Percentiles rank a stretch among this genome's conserved stretches.
phyloP scores from a whole-genome alignment of 1,140 invertebrate genomes.

The Hyphantria cunea region DNA sequence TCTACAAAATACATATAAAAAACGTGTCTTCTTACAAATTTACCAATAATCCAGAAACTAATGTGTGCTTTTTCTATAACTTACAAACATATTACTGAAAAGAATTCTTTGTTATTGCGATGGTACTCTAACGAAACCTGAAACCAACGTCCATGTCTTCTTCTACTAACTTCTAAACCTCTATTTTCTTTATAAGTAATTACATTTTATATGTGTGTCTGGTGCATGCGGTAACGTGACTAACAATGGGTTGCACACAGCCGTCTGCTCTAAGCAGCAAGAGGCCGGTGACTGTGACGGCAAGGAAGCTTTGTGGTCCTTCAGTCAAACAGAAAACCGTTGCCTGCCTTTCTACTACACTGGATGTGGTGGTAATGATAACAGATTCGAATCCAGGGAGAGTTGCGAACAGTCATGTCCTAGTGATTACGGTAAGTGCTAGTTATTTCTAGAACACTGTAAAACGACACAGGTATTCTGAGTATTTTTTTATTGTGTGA shows the following conservation, averaged over 20 bases:
- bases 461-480: too few relatives aligned
- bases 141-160: too few relatives aligned
- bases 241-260: slow-evolving; percentile 71
- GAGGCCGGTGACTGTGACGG: slow-evolving; percentile 91
- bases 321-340: slow-evolving; percentile 90
- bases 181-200: too few relatives aligned
- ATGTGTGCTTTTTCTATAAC: too few relatives aligned
- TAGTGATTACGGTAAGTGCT: slow-evolving; percentile 87
- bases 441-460: background rate
- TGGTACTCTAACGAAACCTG: too few relatives aligned
- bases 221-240: slow-evolving; percentile 5
- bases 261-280: slow-evolving; percentile 91
- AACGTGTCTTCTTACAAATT: too few relatives aligned
- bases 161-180: too few relatives aligned
- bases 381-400: slow-evolving; percentile 90
- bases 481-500: too few relatives aligned
- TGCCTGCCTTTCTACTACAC: slow-evolving; percentile 98
- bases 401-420: slow-evolving; percentile 92
- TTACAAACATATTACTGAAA: too few relatives aligned
- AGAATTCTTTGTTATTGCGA: too few relatives aligned
- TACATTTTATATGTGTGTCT: background rate
- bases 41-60: too few relatives aligned
- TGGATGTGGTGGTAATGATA: slow-evolving; percentile 95
- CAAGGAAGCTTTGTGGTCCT: slow-evolving; percentile 91
- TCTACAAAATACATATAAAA: too few relatives aligned